Evolutionary conservation across 1,140 invertebrate species (phyloP).

Genomic region (Drosophila guanche): DNA sequence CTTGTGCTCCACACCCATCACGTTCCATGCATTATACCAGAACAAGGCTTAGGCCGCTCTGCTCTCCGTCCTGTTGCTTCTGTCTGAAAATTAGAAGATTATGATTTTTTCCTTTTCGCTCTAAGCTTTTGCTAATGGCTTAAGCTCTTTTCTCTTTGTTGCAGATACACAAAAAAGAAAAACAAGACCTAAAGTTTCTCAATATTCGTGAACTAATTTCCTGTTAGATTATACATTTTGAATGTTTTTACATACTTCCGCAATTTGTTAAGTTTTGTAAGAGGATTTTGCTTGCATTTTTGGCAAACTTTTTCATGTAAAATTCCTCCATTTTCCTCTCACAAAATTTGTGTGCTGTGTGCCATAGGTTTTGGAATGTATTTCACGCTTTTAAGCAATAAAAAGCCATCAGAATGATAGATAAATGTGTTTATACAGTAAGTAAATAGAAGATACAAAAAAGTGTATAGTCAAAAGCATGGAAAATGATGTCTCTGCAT

Average conservation of each 20-base stretch:
- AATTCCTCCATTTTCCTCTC: no score
- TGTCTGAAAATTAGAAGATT: slow-evolving; percentile 70
- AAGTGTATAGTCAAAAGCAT: no score
- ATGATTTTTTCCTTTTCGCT: slow-evolving; percentile 61
- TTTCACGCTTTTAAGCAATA: no score
- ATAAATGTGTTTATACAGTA: slow-evolving; percentile 4
- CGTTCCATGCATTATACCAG: slow-evolving; percentile 34
- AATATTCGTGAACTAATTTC: slow-evolving; percentile 38
- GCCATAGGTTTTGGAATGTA: no score
- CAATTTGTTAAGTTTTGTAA: not conserved
- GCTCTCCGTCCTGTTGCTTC: not conserved
- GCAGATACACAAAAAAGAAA: not conserved
- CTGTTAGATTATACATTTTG: slow-evolving; percentile 17
- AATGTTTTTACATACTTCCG: slow-evolving; percentile 24
- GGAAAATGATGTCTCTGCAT: not conserved
- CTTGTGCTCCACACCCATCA: slow-evolving; percentile 41
- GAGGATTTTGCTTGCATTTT: not conserved
- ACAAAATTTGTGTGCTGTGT: slow-evolving; percentile 6
- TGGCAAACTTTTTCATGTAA: no score
- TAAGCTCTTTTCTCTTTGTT: slow-evolving; percentile 40
- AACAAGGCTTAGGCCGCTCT: slow-evolving; percentile 14
- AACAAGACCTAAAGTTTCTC: slow-evolving; percentile 10
- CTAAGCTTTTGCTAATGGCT: slow-evolving; percentile 71
- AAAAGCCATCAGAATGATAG: no score
- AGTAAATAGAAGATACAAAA: not conserved